phyloP scores from a whole-genome alignment of 1,140 invertebrate species.

The Battus philenor region DNA sequence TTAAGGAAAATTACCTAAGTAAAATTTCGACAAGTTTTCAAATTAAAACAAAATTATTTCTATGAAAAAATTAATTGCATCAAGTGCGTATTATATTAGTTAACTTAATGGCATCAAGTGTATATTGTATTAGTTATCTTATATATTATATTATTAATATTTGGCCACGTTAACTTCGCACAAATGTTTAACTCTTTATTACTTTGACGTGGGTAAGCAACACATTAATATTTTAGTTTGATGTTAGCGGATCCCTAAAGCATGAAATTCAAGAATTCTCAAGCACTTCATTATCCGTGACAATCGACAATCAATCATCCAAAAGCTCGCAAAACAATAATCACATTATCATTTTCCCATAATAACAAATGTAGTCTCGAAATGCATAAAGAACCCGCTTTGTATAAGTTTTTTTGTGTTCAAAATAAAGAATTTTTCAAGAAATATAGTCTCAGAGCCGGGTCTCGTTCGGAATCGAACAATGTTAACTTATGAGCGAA shows the following conservation, averaged over 20 bases:
- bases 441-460: constrained; percentile 59
- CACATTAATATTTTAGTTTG: no score
- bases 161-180: no score
- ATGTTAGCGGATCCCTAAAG: constrained; percentile 34
- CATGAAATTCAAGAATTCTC: constrained; percentile 51
- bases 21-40: no score
- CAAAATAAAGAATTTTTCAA: constrained; percentile 61
- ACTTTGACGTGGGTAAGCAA: no score
- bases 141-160: no score
- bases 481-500: constrained; percentile 69
- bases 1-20: no score
- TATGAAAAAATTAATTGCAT: no score
- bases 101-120: no score
- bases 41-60: no score
- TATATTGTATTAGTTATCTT: no score
- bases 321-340: constrained; percentile 73
- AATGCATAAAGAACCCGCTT: constrained; percentile 72
- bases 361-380: constrained; percentile 69
- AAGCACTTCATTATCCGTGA: constrained; percentile 72
- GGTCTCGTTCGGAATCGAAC: constrained; percentile 58
- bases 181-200: no score
- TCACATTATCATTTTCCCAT: constrained; percentile 74
- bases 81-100: no score
- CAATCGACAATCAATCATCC: constrained; percentile 70
- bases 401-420: constrained; percentile 49